Conservation (phyloP, 2,888 invertebrate species). For the Chalcis sispes region DNA sequence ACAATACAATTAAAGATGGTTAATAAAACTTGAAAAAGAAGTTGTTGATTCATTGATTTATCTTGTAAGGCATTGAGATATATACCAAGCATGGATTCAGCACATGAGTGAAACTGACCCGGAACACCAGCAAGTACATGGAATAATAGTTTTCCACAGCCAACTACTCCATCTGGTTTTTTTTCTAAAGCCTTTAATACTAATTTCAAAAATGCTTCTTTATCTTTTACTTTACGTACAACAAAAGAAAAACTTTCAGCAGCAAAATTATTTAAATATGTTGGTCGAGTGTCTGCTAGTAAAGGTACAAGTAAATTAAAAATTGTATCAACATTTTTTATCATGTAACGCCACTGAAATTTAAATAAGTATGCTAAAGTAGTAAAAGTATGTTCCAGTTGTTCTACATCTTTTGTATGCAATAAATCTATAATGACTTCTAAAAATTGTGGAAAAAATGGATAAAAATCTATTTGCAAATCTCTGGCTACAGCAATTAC, state of each 20-base stretch:
- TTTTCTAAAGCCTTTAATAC: conserved; percentile 82
- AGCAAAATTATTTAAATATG: conserved; percentile 94
- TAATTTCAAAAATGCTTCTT: conserved; percentile 83
- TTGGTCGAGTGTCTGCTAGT: conserved; percentile 85
- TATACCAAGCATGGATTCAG: conserved; percentile 83
- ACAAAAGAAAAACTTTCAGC: conserved; percentile 98
- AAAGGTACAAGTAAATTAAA: conserved; percentile 86
- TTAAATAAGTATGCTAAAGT: conserved; percentile 94
- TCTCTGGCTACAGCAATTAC: conserved; percentile 91
- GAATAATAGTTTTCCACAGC: conserved; percentile 91
- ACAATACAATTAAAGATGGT: conserved; percentile 82
- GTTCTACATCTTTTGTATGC: conserved; percentile 87
- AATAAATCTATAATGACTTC: conserved; percentile 84
- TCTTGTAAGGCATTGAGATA: conserved; percentile 81
- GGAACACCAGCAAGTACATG: conserved; percentile 91
- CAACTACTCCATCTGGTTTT: conserved; percentile 83
- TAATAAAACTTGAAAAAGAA: conserved; percentile 82
- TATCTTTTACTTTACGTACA: conserved; percentile 90
- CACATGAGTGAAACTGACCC: conserved; percentile 90
- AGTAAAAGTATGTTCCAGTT: conserved; percentile 90
- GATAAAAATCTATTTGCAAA: conserved; percentile 91
- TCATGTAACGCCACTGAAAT: conserved; percentile 88
- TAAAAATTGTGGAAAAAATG: conserved; percentile 88
- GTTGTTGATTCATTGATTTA: conserved; percentile 74
- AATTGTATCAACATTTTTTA: conserved; percentile 86